phyloP scores from a whole-genome alignment of 2,113 vertebrate species.

The Entosphenus tridentatus region DNA sequence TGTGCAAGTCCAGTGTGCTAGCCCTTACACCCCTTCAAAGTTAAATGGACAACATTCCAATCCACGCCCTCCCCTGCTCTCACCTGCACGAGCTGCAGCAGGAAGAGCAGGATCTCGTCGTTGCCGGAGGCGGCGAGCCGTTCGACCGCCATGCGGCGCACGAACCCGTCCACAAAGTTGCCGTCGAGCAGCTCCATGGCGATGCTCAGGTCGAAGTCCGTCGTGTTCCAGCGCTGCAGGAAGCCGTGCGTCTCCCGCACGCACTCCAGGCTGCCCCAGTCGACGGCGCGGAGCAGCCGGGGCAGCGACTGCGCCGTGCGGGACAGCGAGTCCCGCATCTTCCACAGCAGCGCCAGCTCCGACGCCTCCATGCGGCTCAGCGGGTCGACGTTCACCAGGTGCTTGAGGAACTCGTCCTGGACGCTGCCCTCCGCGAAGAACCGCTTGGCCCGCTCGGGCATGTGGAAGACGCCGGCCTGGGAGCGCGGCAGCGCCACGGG shows the following conservation, averaged over 20 bases:
- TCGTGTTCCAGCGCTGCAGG: constrained; percentile 36
- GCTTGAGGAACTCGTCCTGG: background rate
- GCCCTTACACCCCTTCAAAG: too few relatives aligned
- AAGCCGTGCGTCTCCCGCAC: constrained; percentile 60
- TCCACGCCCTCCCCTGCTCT: constrained; percentile 7
- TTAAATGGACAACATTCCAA: too few relatives aligned
- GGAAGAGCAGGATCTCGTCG: constrained; percentile 68
- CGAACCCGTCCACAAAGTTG: constrained; percentile 74
- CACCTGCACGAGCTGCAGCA: constrained; percentile 90
- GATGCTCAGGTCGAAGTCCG: constrained; percentile 42
- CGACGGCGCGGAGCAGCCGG: constrained; percentile 73
- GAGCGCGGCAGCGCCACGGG: constrained; percentile 69
- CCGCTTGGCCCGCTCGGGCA: background rate
- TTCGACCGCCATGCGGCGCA: constrained; percentile 71
- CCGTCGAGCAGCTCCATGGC: constrained; percentile 90
- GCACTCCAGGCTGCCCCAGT: constrained; percentile 75
- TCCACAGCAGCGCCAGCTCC: constrained; percentile 91
- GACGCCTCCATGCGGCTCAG: constrained; percentile 67
- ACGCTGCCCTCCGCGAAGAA: background rate
- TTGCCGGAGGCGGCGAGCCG: constrained; percentile 76
- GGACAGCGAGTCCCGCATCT: constrained; percentile 32
- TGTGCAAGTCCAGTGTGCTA: too few relatives aligned
- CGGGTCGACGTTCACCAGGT: constrained; percentile 27
- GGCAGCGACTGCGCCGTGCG: constrained; percentile 18
- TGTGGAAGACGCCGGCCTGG: background rate